A percentile compares a stretch with the other conserved stretches of the same genome.
Conservation (phyloP, 2,113 vertebrate genomes). For the Ptilorrhoa leucosticta region DNA sequence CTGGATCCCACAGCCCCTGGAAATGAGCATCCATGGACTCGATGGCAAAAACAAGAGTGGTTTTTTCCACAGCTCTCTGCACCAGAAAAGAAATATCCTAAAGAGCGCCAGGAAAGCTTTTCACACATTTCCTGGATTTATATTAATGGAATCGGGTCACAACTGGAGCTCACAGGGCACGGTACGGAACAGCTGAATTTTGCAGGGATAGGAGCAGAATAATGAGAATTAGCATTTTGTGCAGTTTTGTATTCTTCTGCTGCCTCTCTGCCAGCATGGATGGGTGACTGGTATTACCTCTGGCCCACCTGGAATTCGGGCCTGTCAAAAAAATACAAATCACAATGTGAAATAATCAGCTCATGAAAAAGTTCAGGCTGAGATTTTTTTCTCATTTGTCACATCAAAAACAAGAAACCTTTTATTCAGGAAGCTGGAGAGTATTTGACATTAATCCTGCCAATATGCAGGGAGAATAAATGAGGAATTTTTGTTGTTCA, state of each 20-base stretch:
- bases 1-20: not conserved
- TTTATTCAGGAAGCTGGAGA: conserved; percentile 18
- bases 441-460: conserved; percentile 41
- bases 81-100: not conserved
- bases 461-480: conserved; percentile 12
- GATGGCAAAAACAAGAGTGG: not conserved
- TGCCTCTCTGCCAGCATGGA: not conserved
- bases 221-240: not conserved
- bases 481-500: not conserved
- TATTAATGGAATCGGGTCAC: not conserved
- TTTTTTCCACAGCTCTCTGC: not conserved
- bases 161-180: not conserved
- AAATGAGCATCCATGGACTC: not conserved
- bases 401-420: conserved; percentile 22
- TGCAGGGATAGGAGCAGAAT: not conserved
- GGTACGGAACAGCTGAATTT: not conserved
- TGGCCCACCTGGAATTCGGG: not conserved
- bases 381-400: conserved; percentile 50
- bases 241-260: not conserved
- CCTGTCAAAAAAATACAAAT: conserved; percentile 1
- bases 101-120: not conserved
- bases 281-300: not conserved
- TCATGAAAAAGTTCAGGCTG: conserved; percentile 22
- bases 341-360: not conserved
- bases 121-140: not conserved